A percentile compares a stretch with the other conserved stretches of the same genome.
phyloP scores from a whole-genome alignment of 2,113 vertebrate genomes.

The Bubalus kerabau region DNA sequence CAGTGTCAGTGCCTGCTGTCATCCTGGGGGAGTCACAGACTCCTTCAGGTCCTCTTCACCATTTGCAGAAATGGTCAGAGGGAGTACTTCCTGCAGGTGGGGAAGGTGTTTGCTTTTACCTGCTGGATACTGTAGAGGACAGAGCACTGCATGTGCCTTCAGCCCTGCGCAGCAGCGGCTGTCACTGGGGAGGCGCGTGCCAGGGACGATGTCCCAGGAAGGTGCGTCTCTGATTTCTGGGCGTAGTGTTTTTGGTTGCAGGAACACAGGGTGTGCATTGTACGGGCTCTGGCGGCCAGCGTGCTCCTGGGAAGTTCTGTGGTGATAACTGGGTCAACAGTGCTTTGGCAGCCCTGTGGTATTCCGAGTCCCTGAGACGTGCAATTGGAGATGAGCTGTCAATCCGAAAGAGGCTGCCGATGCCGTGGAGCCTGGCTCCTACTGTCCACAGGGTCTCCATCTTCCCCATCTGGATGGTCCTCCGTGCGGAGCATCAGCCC shows the following conservation, averaged over 20 bases:
- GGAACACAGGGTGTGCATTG: neutral
- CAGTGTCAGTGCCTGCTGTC: too few species aligned
- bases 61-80: too few species aligned
- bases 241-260: neutral
- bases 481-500: neutral
- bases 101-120: too few species aligned
- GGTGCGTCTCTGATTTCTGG: neutral
- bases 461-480: too few species aligned
- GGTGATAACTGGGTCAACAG: neutral
- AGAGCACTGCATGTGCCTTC: neutral
- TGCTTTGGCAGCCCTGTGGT: neutral
- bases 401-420: neutral
- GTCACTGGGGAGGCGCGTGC: accelerated
- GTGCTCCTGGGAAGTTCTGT: neutral
- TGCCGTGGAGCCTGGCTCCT: neutral
- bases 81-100: too few species aligned
- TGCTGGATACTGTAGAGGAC: too few species aligned
- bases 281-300: neutral
- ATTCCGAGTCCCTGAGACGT: neutral
- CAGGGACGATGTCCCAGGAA: neutral
- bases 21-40: too few species aligned
- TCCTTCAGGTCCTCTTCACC: too few species aligned
- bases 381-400: neutral
- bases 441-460: neutral
- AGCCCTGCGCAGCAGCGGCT: neutral